Conservation (phyloP, 1,140 invertebrate genomes). For the Pachyrhynchus sulphureomaculatus region DNA sequence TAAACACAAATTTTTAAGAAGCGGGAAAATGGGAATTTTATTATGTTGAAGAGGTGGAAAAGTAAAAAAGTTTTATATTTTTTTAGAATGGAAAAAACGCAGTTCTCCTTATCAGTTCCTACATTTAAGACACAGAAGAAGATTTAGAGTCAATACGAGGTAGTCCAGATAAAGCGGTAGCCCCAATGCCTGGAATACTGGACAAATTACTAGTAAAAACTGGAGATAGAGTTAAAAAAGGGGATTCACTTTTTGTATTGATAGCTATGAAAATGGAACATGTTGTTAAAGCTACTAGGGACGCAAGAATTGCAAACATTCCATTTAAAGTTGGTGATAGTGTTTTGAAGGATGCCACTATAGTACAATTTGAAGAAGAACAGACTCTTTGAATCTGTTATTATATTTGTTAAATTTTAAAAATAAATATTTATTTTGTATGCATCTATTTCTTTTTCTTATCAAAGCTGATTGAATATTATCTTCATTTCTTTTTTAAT, state of each 20-base stretch:
- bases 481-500: no score
- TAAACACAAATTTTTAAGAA: no score
- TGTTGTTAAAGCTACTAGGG: slow-evolving; percentile 77
- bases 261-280: slow-evolving; percentile 99
- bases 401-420: no score
- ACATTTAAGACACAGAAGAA: slow-evolving; percentile 55
- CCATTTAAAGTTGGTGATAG: slow-evolving; percentile 77
- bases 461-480: no score
- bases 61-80: no score
- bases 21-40: no score
- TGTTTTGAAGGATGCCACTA: slow-evolving; percentile 72
- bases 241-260: slow-evolving; percentile 85
- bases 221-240: slow-evolving; percentile 77
- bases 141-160: slow-evolving; percentile 26
- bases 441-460: no score
- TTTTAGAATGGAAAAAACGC: slow-evolving; percentile 58
- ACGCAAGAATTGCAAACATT: slow-evolving; percentile 75
- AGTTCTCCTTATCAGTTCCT: slow-evolving; percentile 53
- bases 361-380: slow-evolving; percentile 56
- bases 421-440: no score
- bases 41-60: no score
- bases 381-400: no score
- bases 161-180: slow-evolving; percentile 61
- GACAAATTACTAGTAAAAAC: slow-evolving; percentile 84
- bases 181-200: slow-evolving; percentile 95